Base-by-base conservation (phyloP, 2,113 vertebrate species). In the Lathamus discolor region DNA sequence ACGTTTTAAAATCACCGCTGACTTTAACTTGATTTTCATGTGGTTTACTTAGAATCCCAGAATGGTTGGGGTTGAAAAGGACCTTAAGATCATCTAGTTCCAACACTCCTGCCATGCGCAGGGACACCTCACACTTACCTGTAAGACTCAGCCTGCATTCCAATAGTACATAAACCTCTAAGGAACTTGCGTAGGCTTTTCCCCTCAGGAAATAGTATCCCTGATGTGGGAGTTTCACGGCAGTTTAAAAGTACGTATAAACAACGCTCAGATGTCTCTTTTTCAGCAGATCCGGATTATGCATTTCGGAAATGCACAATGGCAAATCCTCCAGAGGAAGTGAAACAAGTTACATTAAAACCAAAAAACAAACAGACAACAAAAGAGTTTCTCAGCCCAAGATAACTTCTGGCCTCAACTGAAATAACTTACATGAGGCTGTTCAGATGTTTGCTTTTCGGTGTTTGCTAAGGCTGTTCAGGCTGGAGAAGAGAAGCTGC, bases 191-290 rank as follows among this genome's bases (percentile, higher is more conserved):
- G 3, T 12, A 2, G 6, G 67, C 35, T 68, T 88, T 73, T 75
- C 33, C 41, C 64, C 46, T 48, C 54, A 85, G 62, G 68, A 82
- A 81, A 64, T 35, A 75, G 46, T 64, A 85, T 19, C 22, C 93
- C 77, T 81, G 68, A 93, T 86, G 69, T 66, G 49, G 62, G 51
- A 90, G 24, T 70, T 75, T 67, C 62, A 80, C 20, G 86, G 46
- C n/a, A 66, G 12, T 77, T 90, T 76, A 86, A 63, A 93, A 75
- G 83, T 54, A 95, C 83, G 95, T 88, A 88, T 78, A 85, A 68
- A 72, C 29, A 90, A 59, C 59, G 59, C 29, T 91, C 75, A 85
- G 48, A 37, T 20, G 52, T 62, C 44, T 44, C 84, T 91, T 86
- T 80, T 63, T 35, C 41, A 49, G 28, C 33, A 83, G 41, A 61